Base-by-base conservation (phyloP, 2,888 invertebrate species). In the Ariolimax columbianus region DNA sequence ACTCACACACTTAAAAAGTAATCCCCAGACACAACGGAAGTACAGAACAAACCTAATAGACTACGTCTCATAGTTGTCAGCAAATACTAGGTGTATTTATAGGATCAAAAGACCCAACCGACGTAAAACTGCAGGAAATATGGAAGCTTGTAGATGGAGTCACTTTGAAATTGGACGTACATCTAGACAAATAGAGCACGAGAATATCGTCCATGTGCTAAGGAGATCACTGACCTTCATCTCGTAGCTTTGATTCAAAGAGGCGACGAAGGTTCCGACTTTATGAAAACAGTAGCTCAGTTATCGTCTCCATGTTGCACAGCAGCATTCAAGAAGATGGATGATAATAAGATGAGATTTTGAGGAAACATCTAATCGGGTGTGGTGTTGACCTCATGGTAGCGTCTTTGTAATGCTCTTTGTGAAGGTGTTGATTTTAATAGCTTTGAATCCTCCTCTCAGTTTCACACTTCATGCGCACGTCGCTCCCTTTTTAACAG, bases 161-260 rank as follows among this genome's bases (percentile, higher is more conserved):
- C 43, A 79, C 79, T 79, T 66, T 79, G 43, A 68, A 66, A 79
- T 23, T 38, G 33, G 30, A n/a, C 30, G 43, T 68, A 68, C 79
- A 79, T 79, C 79, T 79, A 40, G 1, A 66, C 59, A 68, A 79
- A 79, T 26, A 63, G 0, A 19, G 38, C 19, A 11, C 40, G 36
- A 23, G 30, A 14, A 79, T 79, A 79, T 66, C 63, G 11, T 38
- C 40, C 30, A 40, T 14, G 36, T 19, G 59, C 33, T 59, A 33
- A 3, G 51, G 77, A 77, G 55, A 77, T 55, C 19, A 6, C 43
- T 79, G 79, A 79, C 79, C 79, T 79, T 79, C 68, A 43, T 79
- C 79, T 30, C 19, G 17, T n/a, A 43, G 47, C 79, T 79, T 79
- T 79, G 79, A 79, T 66, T 7, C 79, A 79, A 79, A 79, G 79